A percentile compares a stretch with the other conserved stretches of the same genome.
These are phyloP conservation scores for Nansenia antarctica DNA, from an alignment of 2,113 vertebrate species.

Conservation along the genomic window DNA sequence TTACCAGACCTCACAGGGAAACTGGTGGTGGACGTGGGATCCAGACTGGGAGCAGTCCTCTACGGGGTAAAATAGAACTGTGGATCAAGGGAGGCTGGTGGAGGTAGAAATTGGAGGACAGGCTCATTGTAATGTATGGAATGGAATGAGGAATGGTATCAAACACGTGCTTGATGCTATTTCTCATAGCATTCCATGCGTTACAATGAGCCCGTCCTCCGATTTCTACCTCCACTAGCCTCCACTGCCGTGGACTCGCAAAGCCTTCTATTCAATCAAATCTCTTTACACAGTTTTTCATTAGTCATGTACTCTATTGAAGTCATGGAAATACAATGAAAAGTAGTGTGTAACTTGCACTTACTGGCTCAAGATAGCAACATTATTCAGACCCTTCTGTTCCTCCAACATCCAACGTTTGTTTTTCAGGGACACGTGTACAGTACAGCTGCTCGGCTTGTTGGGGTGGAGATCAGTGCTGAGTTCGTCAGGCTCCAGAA, in stretches of 20 bases:
- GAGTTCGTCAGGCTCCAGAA: conserved; percentile 89
- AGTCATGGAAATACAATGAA: not conserved
- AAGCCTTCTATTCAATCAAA: not conserved
- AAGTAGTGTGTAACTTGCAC: not conserved
- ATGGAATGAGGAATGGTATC: too few species aligned
- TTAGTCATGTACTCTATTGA: not conserved
- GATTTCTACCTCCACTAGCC: too few species aligned
- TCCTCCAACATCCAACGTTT: not conserved
- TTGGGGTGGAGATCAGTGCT: conserved; percentile 87
- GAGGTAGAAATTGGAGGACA: too few species aligned
- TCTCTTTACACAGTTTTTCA: not conserved
- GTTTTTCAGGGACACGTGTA: conserved; percentile 85
- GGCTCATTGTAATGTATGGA: too few species aligned
- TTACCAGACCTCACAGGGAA: conserved; percentile 88
- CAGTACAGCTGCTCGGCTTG: conserved; percentile 83
- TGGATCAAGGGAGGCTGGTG: too few species aligned
- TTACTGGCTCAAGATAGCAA: too few species aligned
- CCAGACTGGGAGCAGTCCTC: conserved; percentile 90
- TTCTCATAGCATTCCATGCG: too few species aligned
- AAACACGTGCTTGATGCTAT: too few species aligned
- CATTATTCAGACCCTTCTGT: not conserved
- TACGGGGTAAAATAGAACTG: conserved; percentile 79
- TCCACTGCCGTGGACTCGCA: not conserved
- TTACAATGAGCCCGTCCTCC: too few species aligned
- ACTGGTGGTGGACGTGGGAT: conserved; percentile 88